phyloP scores from a whole-genome alignment of 2,888 invertebrate genomes.

The Ecdyonurus torrentis region DNA sequence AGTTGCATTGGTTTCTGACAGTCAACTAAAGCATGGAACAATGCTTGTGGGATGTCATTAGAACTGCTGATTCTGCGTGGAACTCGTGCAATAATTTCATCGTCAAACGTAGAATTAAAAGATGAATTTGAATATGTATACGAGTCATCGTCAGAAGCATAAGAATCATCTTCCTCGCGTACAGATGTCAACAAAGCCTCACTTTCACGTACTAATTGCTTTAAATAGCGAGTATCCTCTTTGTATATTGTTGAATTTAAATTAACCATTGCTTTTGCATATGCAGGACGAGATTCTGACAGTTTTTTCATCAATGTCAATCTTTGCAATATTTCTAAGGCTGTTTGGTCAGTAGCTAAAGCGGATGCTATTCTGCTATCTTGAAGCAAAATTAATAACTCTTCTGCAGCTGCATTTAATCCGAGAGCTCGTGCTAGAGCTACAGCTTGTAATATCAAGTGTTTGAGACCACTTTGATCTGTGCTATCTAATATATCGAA shows the following conservation, averaged over 20 bases:
- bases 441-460: constrained; percentile 43
- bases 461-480: constrained; percentile 20
- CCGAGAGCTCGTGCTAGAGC: constrained; percentile 53
- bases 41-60: constrained; percentile 47
- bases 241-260: not conserved
- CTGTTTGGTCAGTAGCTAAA: constrained; percentile 38
- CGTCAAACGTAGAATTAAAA: not conserved
- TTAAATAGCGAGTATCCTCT: not conserved
- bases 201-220: constrained; percentile 48
- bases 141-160: not conserved
- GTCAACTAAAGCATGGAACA: constrained; percentile 1
- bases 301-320: constrained; percentile 53
- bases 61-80: constrained; percentile 24
- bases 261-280: not conserved
- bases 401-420: constrained; percentile 41
- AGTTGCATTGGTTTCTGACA: not conserved
- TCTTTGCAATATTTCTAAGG: constrained; percentile 48
- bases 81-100: not conserved
- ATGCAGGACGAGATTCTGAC: constrained; percentile 36
- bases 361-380: constrained; percentile 38
- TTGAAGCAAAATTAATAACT: constrained; percentile 33
- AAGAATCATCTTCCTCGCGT: constrained; percentile 29
- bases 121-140: not conserved
- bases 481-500: constrained; percentile 30
- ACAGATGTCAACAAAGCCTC: constrained; percentile 51